Evolutionary conservation across 2,113 vertebrate species (phyloP).

Genomic region (Jacana jacana): DNA sequence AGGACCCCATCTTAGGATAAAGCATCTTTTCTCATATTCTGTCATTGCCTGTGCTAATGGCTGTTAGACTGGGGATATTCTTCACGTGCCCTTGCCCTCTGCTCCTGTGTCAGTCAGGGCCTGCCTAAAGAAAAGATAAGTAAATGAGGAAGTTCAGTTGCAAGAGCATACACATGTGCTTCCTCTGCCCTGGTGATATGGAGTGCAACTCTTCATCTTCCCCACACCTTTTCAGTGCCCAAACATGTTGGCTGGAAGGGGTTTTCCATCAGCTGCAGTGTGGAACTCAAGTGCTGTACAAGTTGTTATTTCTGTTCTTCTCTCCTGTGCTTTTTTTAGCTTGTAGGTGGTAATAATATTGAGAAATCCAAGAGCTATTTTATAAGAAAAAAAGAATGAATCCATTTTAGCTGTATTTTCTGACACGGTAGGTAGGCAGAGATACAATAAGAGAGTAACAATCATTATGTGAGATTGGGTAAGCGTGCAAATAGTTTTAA

Average conservation of each 20-base stretch:
- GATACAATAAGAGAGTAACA: neutral
- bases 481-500: neutral
- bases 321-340: neutral
- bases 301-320: neutral
- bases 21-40: neutral
- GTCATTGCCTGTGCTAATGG: neutral
- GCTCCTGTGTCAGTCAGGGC: neutral
- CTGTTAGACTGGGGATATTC: neutral
- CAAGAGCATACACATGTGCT: neutral
- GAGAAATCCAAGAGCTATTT: neutral
- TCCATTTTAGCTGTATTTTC: neutral
- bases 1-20: neutral
- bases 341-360: neutral
- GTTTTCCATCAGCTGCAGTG: neutral
- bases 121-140: neutral
- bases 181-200: neutral
- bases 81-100: neutral
- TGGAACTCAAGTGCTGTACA: neutral
- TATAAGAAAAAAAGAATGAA: neutral
- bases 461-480: neutral
- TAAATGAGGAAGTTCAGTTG: neutral
- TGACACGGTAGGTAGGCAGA: neutral
- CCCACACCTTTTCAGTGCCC: neutral
- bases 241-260: neutral
- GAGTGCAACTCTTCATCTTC: neutral